These are phyloP conservation scores for Lucilia cuprina DNA, from an alignment of 1,140 invertebrate genomes.

Conservation along the genomic window DNA sequence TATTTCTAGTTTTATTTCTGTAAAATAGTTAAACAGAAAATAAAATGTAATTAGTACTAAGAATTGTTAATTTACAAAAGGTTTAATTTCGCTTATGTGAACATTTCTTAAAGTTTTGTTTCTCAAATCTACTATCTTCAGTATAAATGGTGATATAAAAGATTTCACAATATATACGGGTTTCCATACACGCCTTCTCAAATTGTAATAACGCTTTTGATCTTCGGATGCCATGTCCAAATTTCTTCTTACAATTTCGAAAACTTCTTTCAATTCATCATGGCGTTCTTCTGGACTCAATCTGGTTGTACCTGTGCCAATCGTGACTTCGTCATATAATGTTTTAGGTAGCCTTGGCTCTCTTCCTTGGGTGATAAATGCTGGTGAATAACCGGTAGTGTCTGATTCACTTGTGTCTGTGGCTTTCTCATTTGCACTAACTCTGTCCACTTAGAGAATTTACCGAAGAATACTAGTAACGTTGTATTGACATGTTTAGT, in stretches of 20 bases:
- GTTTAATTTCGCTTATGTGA: no score
- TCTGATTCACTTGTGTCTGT: background rate
- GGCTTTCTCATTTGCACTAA: conserved; percentile 15
- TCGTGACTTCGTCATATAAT: background rate
- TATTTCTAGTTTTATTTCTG: no score
- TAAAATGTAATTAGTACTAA: no score
- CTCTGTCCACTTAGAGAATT: conserved; percentile 32
- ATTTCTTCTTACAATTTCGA: background rate
- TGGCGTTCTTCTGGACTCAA: background rate
- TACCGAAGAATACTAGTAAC: background rate
- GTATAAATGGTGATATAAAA: no score
- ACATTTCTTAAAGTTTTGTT: no score
- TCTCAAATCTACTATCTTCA: no score
- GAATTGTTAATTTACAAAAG: no score
- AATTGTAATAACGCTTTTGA: background rate
- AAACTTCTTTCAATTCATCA: background rate
- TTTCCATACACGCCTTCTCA: background rate
- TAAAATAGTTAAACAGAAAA: no score
- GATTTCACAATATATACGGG: background rate
- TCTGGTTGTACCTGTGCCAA: background rate
- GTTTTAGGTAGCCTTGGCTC: background rate
- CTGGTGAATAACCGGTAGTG: background rate
- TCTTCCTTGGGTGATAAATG: background rate
- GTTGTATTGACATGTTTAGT: conserved; percentile 24
- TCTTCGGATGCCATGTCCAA: background rate